Evolutionary conservation across 1,140 invertebrate species (phyloP).

Genomic region (Planococcus citri): DNA sequence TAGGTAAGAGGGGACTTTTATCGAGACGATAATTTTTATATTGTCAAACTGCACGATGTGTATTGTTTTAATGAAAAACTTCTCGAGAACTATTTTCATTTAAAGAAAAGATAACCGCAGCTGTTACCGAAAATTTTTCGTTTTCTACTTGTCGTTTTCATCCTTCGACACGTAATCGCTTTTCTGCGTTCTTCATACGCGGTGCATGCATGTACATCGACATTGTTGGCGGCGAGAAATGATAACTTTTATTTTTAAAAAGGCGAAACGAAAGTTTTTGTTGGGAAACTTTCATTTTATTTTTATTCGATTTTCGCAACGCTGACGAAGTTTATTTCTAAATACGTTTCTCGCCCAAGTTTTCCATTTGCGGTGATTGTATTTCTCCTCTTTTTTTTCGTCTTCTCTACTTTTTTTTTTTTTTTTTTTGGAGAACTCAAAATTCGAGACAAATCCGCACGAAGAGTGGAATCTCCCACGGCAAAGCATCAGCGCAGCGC

Average conservation of each 20-base stretch:
- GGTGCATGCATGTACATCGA: too few species aligned
- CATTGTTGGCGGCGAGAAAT: not conserved
- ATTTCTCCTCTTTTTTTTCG: too few species aligned
- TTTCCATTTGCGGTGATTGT: constrained; percentile 6
- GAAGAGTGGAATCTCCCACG: not conserved
- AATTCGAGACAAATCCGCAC: not conserved
- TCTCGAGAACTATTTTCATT: not conserved
- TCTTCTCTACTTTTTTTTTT: too few species aligned
- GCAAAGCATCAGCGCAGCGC: not conserved
- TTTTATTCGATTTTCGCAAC: constrained; percentile 3
- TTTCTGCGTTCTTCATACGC: not conserved
- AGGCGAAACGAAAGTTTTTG: not conserved
- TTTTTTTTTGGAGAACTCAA: not conserved
- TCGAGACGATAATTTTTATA: too few species aligned
- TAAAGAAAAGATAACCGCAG: not conserved
- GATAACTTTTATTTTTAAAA: constrained; percentile 1
- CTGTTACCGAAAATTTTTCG: constrained; percentile 2
- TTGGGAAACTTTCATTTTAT: not conserved
- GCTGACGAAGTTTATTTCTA: constrained; percentile 3
- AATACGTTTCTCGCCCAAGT: constrained; percentile 1
- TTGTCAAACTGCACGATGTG: not conserved
- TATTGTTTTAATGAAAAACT: not conserved
- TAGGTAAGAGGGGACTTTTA: too few species aligned
- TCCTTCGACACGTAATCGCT: not conserved
- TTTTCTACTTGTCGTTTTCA: not conserved